A percentile compares a stretch with the other conserved stretches of the same genome.
These are phyloP conservation scores for Eucera pruinosa DNA, from an alignment of 2,888 invertebrate genomes.

Conservation along the genomic window DNA sequence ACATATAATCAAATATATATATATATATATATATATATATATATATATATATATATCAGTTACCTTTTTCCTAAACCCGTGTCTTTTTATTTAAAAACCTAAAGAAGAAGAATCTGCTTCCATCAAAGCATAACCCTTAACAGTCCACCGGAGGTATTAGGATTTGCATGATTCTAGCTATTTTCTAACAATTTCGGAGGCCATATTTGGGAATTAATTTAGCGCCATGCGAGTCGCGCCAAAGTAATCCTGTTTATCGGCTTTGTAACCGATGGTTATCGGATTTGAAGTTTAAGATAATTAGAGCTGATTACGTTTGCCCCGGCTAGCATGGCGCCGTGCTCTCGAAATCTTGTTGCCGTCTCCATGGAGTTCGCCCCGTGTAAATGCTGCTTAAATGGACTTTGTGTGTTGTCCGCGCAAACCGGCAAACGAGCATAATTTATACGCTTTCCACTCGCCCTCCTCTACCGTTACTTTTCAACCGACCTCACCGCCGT, in stretches of 20 bases:
- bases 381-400: constrained; percentile 58
- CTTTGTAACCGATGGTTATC: constrained; percentile 61
- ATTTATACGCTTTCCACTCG: constrained; percentile 35
- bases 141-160: background rate
- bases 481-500: too few relatives aligned
- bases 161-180: background rate
- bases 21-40: too few relatives aligned
- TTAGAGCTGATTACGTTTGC: constrained; percentile 60
- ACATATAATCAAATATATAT: too few relatives aligned
- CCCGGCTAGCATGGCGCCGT: constrained; percentile 28
- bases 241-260: constrained; percentile 61
- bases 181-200: constrained; percentile 2
- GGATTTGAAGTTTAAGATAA: constrained; percentile 64
- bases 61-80: too few relatives aligned
- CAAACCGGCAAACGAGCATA: constrained; percentile 44
- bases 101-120: too few relatives aligned
- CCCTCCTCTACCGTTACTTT: too few relatives aligned
- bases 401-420: constrained; percentile 51
- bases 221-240: constrained; percentile 1
- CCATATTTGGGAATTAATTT: constrained; percentile 39
- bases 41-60: too few relatives aligned
- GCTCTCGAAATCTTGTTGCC: constrained; percentile 51
- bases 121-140: too few relatives aligned
- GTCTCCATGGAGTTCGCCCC: constrained; percentile 23
- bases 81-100: too few relatives aligned